Evolutionary conservation across 2,888 invertebrate genomes (phyloP).

Genomic region (Carcina quercana): DNA sequence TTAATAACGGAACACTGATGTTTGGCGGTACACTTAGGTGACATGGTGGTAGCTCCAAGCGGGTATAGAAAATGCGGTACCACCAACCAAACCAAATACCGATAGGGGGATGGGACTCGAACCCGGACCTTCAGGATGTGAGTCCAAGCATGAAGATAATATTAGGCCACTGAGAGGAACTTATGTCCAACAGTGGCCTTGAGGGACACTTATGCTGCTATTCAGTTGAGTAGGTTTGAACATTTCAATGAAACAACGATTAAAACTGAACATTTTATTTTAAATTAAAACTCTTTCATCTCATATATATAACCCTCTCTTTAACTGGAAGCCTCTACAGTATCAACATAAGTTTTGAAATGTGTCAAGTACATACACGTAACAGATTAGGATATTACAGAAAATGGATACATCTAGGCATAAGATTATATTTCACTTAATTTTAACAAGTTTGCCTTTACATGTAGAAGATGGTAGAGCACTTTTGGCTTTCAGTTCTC

Average conservation of each 20-base stretch:
- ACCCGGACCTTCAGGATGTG: too few relatives aligned
- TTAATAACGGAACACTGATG: too few relatives aligned
- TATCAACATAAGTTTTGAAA: conserved; percentile 29
- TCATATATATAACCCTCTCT: conserved; percentile 66
- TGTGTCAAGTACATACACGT: conserved; percentile 30
- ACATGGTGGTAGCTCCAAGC: too few relatives aligned
- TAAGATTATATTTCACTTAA: conserved; percentile 6
- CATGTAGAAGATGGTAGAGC: conserved; percentile 34
- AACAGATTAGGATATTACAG: conserved; percentile 29
- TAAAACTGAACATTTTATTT: conserved; percentile 66
- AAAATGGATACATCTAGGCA: conserved; percentile 11
- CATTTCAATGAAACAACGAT: conserved; percentile 34
- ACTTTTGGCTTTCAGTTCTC: conserved; percentile 55
- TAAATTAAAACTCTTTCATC: conserved; percentile 56
- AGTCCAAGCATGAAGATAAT: too few relatives aligned
- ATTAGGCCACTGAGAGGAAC: too few relatives aligned
- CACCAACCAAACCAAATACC: too few relatives aligned
- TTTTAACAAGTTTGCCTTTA: conserved; percentile 2
- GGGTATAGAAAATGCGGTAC: too few relatives aligned
- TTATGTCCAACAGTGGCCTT: too few relatives aligned
- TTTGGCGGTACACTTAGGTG: too few relatives aligned
- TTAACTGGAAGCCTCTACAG: conserved; percentile 70
- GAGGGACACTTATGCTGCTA: too few relatives aligned
- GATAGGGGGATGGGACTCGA: too few relatives aligned
- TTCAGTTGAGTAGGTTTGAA: too few relatives aligned